These are phyloP conservation scores for Arge pagana DNA, from an alignment of 2,888 invertebrate species.

Conservation along the genomic window DNA sequence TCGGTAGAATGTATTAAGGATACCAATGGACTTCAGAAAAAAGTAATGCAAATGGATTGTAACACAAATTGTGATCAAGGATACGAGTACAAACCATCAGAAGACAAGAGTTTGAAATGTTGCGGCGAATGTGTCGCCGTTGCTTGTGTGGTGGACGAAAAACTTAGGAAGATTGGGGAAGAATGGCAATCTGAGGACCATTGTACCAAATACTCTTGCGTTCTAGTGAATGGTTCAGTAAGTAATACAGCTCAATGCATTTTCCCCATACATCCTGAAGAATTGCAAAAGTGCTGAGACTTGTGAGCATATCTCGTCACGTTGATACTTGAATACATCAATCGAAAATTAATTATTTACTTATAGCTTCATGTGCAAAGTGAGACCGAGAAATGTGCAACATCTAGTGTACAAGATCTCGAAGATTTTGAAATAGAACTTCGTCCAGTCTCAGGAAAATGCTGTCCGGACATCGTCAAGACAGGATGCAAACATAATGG, in stretches of 20 bases:
- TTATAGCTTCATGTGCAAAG: conserved; percentile 65
- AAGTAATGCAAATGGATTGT: conserved; percentile 41
- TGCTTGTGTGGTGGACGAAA: conserved; percentile 64
- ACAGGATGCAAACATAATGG: conserved; percentile 64
- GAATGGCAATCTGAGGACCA: conserved; percentile 67
- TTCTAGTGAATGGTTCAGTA: conserved; percentile 61
- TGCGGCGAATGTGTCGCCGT: conserved; percentile 70
- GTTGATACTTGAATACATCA: conserved; percentile 38
- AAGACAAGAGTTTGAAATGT: conserved; percentile 59
- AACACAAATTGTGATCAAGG: conserved; percentile 60
- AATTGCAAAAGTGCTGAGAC: background rate
- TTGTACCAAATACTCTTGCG: conserved; percentile 68
- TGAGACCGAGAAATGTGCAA: conserved; percentile 61
- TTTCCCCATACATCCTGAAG: background rate
- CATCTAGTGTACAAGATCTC: conserved; percentile 50
- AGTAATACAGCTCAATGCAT: conserved; percentile 34
- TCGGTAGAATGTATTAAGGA: conserved; percentile 40
- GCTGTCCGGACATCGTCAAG: conserved; percentile 63
- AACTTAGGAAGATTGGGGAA: conserved; percentile 59
- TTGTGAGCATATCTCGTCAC: background rate
- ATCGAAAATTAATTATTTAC: conserved; percentile 32
- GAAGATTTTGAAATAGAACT: conserved; percentile 62
- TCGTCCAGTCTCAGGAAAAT: conserved; percentile 59
- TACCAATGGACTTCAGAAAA: conserved; percentile 35
- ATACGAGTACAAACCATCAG: conserved; percentile 62